phyloP scores from a whole-genome alignment of 2,888 invertebrate species.

The Athalia circularis region DNA sequence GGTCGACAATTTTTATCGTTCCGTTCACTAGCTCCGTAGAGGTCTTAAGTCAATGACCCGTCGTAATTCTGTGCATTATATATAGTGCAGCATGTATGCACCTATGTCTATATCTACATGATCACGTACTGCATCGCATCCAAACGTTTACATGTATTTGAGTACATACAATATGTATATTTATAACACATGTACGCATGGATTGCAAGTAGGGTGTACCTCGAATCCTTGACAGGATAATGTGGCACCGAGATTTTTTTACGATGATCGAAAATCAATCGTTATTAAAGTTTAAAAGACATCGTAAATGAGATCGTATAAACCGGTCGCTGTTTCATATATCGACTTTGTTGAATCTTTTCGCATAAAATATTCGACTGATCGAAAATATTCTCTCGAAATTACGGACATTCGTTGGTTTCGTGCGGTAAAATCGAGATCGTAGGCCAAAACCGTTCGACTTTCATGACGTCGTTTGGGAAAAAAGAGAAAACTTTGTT shows the following conservation, averaged over 20 bases:
- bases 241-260: too few relatives aligned
- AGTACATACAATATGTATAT: too few relatives aligned
- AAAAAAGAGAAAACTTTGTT: too few relatives aligned
- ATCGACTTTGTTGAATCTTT: too few relatives aligned
- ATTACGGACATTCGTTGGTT: constrained; percentile 17
- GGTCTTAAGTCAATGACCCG: constrained; percentile 31
- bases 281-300: too few relatives aligned
- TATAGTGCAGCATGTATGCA: not conserved
- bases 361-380: not conserved
- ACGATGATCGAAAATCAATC: too few relatives aligned
- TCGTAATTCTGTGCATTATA: not conserved
- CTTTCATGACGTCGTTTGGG: too few relatives aligned
- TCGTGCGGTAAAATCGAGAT: constrained; percentile 12
- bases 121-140: not conserved
- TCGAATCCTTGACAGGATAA: too few relatives aligned
- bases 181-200: too few relatives aligned
- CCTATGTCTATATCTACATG: not conserved
- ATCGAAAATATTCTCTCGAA: constrained; percentile 21
- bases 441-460: constrained; percentile 13
- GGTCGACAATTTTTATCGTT: constrained; percentile 18
- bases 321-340: too few relatives aligned
- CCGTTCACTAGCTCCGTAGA: constrained; percentile 1
- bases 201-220: too few relatives aligned
- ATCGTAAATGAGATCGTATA: too few relatives aligned
- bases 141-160: not conserved